Evolutionary conservation across 2,888 invertebrate species (phyloP).

Genomic region (Artemia sinica): DNA sequence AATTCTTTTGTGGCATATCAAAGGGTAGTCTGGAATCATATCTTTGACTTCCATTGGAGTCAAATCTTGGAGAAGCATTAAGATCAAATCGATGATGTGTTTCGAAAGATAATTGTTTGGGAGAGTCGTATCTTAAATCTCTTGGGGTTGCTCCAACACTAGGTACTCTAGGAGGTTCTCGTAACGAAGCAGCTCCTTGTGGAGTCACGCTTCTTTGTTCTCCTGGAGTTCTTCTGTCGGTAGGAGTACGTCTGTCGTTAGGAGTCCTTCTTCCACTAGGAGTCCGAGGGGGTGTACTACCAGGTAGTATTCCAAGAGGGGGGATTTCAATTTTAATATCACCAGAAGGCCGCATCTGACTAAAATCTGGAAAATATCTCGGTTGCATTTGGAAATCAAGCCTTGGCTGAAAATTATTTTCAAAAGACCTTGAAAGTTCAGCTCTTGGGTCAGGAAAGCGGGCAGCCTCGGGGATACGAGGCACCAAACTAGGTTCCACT

Average conservation of each 20-base stretch:
- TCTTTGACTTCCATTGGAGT: too few species aligned
- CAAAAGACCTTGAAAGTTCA: neutral
- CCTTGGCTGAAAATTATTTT: neutral
- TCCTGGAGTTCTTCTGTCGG: too few species aligned
- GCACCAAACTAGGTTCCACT: neutral
- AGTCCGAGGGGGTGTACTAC: constrained; percentile 1
- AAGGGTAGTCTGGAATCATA: neutral
- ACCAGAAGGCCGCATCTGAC: neutral
- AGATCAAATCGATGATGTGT: neutral
- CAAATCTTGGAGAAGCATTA: too few species aligned
- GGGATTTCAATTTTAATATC: constrained; percentile 11
- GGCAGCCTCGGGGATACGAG: neutral
- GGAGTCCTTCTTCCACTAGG: neutral
- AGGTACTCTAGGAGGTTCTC: neutral
- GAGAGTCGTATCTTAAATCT: constrained; percentile 1
- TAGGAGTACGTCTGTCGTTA: too few species aligned
- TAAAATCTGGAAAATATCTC: neutral
- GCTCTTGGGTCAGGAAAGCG: neutral
- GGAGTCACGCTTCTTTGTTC: neutral
- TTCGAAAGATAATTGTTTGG: neutral
- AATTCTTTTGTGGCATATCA: neutral
- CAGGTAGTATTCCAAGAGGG: constrained; percentile 7
- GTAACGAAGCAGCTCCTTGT: neutral
- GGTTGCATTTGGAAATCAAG: constrained; percentile 6
- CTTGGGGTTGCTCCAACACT: neutral